phyloP scores from a whole-genome alignment of 2,888 invertebrate genomes.

The Matsumyia berberina region DNA sequence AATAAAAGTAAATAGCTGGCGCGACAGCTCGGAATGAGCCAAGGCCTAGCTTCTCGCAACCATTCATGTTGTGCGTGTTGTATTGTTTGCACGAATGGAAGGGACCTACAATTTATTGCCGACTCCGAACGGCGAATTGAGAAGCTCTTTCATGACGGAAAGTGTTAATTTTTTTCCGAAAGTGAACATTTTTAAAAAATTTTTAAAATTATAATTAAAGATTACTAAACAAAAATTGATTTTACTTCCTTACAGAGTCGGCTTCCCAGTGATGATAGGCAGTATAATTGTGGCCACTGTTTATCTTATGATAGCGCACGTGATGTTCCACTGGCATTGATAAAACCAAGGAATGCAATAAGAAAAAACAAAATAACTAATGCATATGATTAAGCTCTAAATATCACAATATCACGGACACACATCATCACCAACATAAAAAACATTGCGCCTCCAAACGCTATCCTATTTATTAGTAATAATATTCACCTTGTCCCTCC shows the following conservation, averaged over 20 bases:
- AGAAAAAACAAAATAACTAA: constrained; percentile 27
- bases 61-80: too few relatives aligned
- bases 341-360: constrained; percentile 66
- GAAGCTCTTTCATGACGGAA: too few relatives aligned
- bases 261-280: constrained; percentile 93
- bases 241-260: constrained; percentile 84
- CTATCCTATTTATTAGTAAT: constrained; percentile 52
- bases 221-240: too few relatives aligned
- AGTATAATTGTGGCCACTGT: constrained; percentile 88
- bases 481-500: constrained; percentile 39
- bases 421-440: constrained; percentile 49
- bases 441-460: constrained; percentile 29
- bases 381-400: constrained; percentile 42
- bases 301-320: constrained; percentile 90
- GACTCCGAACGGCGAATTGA: too few relatives aligned
- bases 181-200: too few relatives aligned
- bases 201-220: too few relatives aligned
- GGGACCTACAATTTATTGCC: too few relatives aligned
- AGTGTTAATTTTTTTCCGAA: too few relatives aligned
- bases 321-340: constrained; percentile 88
- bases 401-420: constrained; percentile 46
- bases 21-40: too few relatives aligned
- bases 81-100: too few relatives aligned
- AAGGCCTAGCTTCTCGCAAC: too few relatives aligned
- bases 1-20: too few relatives aligned